phyloP scores from a whole-genome alignment of 1,140 invertebrate genomes.

The Vollenhovia emeryi region DNA sequence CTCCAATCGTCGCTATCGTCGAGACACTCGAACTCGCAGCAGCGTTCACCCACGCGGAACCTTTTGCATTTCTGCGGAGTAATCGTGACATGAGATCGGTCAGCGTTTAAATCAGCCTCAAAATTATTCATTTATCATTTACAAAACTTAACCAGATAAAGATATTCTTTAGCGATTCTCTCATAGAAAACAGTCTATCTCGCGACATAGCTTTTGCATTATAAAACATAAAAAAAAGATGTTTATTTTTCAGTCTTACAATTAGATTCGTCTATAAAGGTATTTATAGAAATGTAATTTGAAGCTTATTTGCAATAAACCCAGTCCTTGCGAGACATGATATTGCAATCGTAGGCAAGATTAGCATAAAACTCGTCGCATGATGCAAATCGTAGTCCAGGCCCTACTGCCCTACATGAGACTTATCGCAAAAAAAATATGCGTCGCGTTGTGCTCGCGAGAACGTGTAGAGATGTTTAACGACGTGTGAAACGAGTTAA shows the following conservation, averaged over 20 bases:
- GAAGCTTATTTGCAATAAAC: not conserved
- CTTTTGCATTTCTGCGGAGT: slow-evolving; percentile 89
- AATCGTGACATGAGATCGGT: slow-evolving; percentile 44
- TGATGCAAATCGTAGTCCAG: slow-evolving; percentile 41
- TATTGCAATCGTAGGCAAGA: slow-evolving; percentile 57
- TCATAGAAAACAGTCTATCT: not conserved
- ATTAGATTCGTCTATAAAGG: no score
- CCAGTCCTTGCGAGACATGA: not conserved
- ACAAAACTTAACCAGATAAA: not conserved
- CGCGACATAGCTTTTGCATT: not conserved
- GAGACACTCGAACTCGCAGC: slow-evolving; percentile 92
- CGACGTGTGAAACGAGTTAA: not conserved
- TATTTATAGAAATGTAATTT: not conserved
- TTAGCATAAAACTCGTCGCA: slow-evolving; percentile 63
- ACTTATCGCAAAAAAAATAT: not conserved
- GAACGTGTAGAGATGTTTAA: not conserved
- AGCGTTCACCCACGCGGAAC: slow-evolving; percentile 90
- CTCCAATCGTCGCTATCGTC: slow-evolving; percentile 84
- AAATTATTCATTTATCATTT: not conserved
- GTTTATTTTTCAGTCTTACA: no score
- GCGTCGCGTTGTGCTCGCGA: not conserved
- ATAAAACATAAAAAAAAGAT: not conserved
- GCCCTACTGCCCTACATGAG: slow-evolving; percentile 43
- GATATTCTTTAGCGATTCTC: not conserved
- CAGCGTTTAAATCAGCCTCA: not conserved